Evolutionary conservation across 1,140 invertebrate genomes (phyloP).

Genomic region (Temnothorax curvispinosus): DNA sequence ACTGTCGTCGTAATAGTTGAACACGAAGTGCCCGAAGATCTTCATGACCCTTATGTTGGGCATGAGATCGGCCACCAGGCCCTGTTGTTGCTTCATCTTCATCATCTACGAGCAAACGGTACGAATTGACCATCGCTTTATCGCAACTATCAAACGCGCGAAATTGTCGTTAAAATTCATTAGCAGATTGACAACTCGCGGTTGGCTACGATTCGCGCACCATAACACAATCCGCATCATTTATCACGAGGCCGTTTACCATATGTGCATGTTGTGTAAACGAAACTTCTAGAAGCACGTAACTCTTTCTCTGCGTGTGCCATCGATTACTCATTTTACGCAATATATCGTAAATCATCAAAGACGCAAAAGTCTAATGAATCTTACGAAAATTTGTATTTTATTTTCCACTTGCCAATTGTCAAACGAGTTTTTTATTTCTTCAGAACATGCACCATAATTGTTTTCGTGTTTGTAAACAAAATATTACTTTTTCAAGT

Average conservation of each 20-base stretch:
- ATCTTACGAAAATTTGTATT: neutral
- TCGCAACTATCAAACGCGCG: neutral
- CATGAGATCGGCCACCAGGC: slow-evolving; percentile 93
- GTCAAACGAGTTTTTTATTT: neutral
- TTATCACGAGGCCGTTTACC: neutral
- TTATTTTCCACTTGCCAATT: neutral
- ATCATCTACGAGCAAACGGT: slow-evolving; percentile 84
- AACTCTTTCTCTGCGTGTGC: neutral
- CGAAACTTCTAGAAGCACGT: slow-evolving; percentile 4
- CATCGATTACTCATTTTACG: neutral
- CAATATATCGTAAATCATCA: neutral
- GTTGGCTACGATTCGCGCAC: neutral
- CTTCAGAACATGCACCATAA: neutral
- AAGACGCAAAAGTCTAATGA: neutral
- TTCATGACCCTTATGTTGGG: slow-evolving; percentile 93
- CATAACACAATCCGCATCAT: neutral
- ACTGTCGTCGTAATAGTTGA: slow-evolving; percentile 89
- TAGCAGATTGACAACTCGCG: neutral
- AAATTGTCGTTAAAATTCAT: neutral
- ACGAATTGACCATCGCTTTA: neutral
- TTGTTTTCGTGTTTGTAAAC: neutral
- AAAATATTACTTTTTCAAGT: neutral
- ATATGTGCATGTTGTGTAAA: neutral
- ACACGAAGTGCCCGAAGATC: slow-evolving; percentile 90
- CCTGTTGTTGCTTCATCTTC: slow-evolving; percentile 86